A percentile compares a stretch with the other conserved stretches of the same genome.
Evolutionary conservation across 1,140 invertebrate species (phyloP).

Genomic region (Orchesella cincta): DNA sequence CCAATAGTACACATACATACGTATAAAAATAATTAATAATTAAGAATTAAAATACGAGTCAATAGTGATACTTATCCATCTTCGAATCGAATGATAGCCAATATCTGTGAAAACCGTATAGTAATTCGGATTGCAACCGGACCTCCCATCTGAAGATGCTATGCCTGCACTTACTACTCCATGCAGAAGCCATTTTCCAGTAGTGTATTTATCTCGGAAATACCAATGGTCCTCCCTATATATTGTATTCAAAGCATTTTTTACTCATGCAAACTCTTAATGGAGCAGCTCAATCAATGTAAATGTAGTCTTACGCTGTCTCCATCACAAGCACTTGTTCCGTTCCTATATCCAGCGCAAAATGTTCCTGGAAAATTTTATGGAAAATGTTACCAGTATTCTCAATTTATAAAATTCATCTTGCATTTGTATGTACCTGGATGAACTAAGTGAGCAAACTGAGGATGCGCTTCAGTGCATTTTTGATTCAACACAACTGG

Average conservation of each 20-base stretch:
- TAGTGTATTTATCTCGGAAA: not conserved
- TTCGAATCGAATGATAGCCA: not conserved
- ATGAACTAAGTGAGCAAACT: conserved; percentile 6
- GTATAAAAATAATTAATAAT: too few species aligned
- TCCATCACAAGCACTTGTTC: conserved; percentile 5
- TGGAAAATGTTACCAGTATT: not conserved
- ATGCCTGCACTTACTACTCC: conserved; percentile 14
- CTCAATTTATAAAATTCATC: not conserved
- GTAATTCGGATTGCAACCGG: conserved; percentile 10
- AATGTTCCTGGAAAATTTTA: conserved; percentile 9
- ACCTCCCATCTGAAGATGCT: conserved; percentile 1
- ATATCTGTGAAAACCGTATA: conserved; percentile 11
- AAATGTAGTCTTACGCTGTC: conserved; percentile 16
- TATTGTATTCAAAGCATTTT: not conserved
- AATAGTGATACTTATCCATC: not conserved
- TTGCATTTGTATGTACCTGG: not conserved
- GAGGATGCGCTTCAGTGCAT: conserved; percentile 14
- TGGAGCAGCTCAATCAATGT: not conserved
- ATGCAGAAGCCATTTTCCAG: not conserved
- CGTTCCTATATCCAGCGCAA: conserved; percentile 7
- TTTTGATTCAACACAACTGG: not conserved
- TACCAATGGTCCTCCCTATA: conserved; percentile 5
- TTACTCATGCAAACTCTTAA: not conserved
- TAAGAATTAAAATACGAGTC: not conserved
- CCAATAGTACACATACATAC: too few species aligned